These are phyloP conservation scores for Aricia artaxerxes DNA, from an alignment of 2,888 invertebrate species.

Conservation along the genomic window DNA sequence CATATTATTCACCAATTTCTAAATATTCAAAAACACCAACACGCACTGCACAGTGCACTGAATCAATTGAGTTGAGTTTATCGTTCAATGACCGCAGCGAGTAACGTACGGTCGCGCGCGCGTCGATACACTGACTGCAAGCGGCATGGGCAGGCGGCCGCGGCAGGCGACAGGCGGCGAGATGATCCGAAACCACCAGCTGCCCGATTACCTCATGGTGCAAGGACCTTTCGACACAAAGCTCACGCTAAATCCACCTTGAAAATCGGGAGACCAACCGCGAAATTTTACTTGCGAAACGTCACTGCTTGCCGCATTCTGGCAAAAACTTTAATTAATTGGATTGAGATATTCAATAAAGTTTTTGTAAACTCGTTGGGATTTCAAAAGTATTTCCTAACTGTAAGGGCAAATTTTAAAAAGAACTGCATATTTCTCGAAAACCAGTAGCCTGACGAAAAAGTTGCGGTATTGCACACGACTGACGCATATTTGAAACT, in stretches of 20 bases:
- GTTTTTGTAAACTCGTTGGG: not conserved
- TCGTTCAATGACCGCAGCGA: conserved; percentile 38
- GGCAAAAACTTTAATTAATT: conserved; percentile 19
- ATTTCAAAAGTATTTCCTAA: conserved; percentile 6
- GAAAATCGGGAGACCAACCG: conserved; percentile 62
- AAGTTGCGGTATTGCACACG: not conserved
- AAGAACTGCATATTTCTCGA: not conserved
- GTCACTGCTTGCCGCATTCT: conserved; percentile 21
- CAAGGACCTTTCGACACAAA: conserved; percentile 77
- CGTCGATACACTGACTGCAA: conserved; percentile 64
- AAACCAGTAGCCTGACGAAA: not conserved
- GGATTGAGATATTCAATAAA: not conserved
- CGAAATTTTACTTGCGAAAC: conserved; percentile 58
- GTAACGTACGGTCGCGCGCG: conserved; percentile 67
- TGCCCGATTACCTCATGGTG: conserved; percentile 75
- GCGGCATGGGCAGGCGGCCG: conserved; percentile 48
- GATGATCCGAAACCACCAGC: conserved; percentile 59
- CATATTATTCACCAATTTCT: not conserved
- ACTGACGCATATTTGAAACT: not conserved
- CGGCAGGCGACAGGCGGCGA: conserved; percentile 45
- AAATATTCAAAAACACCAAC: not conserved
- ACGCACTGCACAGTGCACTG: not conserved
- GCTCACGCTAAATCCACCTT: conserved; percentile 73
- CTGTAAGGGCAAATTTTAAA: not conserved
- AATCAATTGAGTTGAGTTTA: conserved; percentile 21